phyloP scores from a whole-genome alignment of 2,888 invertebrate genomes.

The Eucera pruinosa region DNA sequence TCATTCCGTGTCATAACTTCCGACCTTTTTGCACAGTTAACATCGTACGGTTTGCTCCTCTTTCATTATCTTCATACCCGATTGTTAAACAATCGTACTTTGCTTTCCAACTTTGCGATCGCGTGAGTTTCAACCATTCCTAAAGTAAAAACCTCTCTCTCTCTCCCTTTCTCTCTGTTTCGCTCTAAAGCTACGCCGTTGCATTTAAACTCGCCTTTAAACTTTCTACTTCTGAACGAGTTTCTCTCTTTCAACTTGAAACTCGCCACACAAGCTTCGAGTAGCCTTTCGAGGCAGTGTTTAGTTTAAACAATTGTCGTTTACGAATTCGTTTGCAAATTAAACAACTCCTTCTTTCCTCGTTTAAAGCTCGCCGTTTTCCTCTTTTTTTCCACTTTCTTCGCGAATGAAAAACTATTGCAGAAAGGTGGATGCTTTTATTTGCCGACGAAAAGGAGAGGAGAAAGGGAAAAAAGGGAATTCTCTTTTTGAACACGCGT shows the following conservation, averaged over 20 bases:
- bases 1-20: conserved; percentile 2
- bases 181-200: background rate
- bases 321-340: no score
- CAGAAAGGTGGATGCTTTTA: no score
- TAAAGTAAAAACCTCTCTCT: conserved; percentile 22
- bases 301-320: conserved; percentile 1
- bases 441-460: no score
- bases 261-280: no score
- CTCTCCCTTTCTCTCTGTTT: no score
- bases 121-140: conserved; percentile 25
- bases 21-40: conserved; percentile 10
- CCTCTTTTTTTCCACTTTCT: no score
- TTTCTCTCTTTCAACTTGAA: conserved; percentile 20
- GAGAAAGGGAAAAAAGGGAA: background rate
- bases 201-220: conserved; percentile 28
- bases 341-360: no score
- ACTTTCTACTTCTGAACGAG: conserved; percentile 4
- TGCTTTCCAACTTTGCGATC: conserved; percentile 5
- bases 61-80: conserved; percentile 22
- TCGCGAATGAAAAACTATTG: no score
- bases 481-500: no score
- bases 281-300: background rate
- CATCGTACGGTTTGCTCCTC: background rate
- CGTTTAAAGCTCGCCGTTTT: no score
- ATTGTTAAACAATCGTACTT: conserved; percentile 37